Evolutionary conservation across 2,888 invertebrate species (phyloP), one percentile per base, ranked within the genome.

Genomic region (Coremacera marginata): DNA sequence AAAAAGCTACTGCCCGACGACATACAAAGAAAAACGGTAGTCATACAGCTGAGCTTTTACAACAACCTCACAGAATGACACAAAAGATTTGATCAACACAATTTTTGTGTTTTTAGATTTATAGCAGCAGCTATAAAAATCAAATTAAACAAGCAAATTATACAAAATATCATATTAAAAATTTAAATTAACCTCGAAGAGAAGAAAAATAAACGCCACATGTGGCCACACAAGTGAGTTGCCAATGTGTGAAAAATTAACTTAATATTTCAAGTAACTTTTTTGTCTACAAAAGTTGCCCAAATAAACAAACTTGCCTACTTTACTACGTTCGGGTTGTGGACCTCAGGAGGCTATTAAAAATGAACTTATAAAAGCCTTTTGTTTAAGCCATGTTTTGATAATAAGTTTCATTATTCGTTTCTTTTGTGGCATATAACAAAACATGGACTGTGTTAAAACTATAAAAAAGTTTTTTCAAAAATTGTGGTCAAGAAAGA

Each of bases 261-360:
- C 63, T 63, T 34, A 63, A 63, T 63, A 63, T 63, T n/a, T n/a
- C n/a, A n/a, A n/a, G n/a, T 63, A 34, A 34, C n/a, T 63, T 67
- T 9, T 19, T 37, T 67, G 16, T 19, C 44, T 44, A 67, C 11
- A 67, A 37, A 67, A 67, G 31, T 11, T 22, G 44, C 11, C 25
- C 25, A 63, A 63, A 34, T 37, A 44, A 44, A 44, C 44, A 44
- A 44, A 44, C 14, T 44, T 44, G 14, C 44, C 44, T 44, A 11
- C 44, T 44, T 14, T 44, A 11, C 44, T 11, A 44, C 44, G 19
- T 49, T n/a, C 67, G 19, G 22, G 19, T 44, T 44, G 44, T 14
- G 11, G 44, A 44, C 22, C 67, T n/a, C 19, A 67, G 44, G 44
- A 67, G 67, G 44, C 19, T 44, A 67, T 37, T 67, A n/a, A 67